Percentiles rank a stretch among this genome's conserved stretches.
These are phyloP conservation scores for Silurus glanis DNA, from an alignment of 2,113 vertebrate genomes.

Conservation along the genomic window DNA sequence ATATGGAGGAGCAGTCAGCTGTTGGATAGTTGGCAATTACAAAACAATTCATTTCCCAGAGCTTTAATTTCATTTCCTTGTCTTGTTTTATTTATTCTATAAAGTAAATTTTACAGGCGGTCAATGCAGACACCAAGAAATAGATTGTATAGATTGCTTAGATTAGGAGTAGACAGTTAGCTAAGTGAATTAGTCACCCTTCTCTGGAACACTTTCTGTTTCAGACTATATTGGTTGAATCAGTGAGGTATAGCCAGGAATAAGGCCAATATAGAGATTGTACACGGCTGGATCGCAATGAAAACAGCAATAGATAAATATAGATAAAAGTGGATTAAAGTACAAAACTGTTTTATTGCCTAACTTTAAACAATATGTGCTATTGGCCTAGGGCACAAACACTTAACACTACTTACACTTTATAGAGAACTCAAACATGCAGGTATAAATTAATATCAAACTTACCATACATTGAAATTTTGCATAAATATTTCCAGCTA, in stretches of 20 bases:
- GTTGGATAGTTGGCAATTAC: constrained; percentile 47
- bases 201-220: constrained; percentile 11
- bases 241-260: constrained; percentile 29
- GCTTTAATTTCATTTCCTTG: constrained; percentile 27
- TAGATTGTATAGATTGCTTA: constrained; percentile 33
- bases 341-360: not conserved
- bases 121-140: constrained; percentile 26
- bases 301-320: not conserved
- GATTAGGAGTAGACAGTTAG: constrained; percentile 18
- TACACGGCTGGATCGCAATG: not conserved
- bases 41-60: constrained; percentile 42
- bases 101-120: constrained; percentile 41
- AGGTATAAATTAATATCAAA: not conserved
- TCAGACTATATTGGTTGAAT: not conserved
- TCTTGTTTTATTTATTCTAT: constrained; percentile 49
- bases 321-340: not conserved
- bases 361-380: not conserved
- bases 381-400: not conserved
- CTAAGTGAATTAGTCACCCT: constrained; percentile 32
- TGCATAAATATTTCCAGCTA: not conserved
- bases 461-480: not conserved
- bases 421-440: not conserved
- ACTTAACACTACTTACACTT: not conserved
- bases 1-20: not conserved
- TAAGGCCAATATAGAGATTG: constrained; percentile 23